Evolutionary conservation across 2,113 vertebrate genomes (phyloP).

Genomic region (Zosterops japonicus): DNA sequence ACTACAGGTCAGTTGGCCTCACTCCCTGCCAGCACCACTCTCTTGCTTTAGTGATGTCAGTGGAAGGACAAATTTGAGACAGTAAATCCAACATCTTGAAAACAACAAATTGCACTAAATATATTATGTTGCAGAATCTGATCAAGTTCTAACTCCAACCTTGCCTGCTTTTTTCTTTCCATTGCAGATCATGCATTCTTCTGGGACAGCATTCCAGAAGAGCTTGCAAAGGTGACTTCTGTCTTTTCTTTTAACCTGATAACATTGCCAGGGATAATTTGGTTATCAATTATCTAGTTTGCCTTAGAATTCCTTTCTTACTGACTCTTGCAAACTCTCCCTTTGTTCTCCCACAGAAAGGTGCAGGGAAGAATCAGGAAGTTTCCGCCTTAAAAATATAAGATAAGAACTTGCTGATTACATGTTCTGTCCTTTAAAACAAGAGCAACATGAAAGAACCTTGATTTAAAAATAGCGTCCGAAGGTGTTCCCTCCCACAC

Average conservation of each 20-base stretch:
- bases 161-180: not conserved
- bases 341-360: not conserved
- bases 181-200: not conserved
- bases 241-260: not conserved
- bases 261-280: not conserved
- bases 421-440: not conserved
- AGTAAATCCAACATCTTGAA: not conserved
- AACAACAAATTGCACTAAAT: not conserved
- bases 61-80: not conserved
- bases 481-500: not conserved
- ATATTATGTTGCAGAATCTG: not conserved
- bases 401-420: not conserved
- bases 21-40: not conserved
- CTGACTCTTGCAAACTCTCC: not conserved
- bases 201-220: not conserved
- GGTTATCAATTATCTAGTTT: not conserved
- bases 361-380: not conserved
- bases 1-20: not conserved
- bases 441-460: not conserved
- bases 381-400: not conserved
- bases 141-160: not conserved
- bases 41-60: not conserved
- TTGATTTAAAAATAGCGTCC: not conserved
- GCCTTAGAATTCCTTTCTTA: conserved; percentile 8
- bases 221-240: not conserved